Evolutionary conservation across 2,888 invertebrate genomes (phyloP).

Genomic region (Heterodera filipjevi): DNA sequence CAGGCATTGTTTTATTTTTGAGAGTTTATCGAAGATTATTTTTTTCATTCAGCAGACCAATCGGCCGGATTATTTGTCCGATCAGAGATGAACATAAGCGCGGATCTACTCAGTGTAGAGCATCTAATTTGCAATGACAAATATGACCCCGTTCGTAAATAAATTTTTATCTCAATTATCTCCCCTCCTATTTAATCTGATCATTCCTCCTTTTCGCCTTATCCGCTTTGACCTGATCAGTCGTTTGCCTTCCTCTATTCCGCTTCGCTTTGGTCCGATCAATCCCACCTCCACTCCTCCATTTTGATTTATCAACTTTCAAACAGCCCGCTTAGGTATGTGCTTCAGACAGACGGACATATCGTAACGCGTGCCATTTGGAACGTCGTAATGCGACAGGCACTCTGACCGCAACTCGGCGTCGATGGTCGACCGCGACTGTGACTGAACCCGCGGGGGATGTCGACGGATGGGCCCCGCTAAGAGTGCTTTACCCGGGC

Average conservation of each 20-base stretch:
- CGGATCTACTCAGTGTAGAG: constrained; percentile 22
- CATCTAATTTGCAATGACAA: constrained; percentile 46
- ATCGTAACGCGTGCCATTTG: constrained; percentile 54
- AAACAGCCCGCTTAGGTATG: constrained; percentile 39
- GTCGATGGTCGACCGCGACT: not conserved
- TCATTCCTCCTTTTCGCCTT: not conserved
- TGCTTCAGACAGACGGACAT: constrained; percentile 54
- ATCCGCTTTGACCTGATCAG: too few species aligned
- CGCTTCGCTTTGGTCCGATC: not conserved
- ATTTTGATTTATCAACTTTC: too few species aligned
- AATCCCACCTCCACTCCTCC: not conserved
- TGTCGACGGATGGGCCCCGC: not conserved
- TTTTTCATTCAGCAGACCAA: not conserved
- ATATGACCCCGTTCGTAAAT: constrained; percentile 57
- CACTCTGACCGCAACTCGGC: constrained; percentile 10
- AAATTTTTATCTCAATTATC: too few species aligned
- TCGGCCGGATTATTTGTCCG: not conserved
- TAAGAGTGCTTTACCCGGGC: constrained; percentile 22
- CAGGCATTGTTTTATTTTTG: not conserved
- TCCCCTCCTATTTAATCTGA: not conserved
- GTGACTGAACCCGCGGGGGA: not conserved
- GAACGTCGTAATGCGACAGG: constrained; percentile 36
- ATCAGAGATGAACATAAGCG: constrained; percentile 18
- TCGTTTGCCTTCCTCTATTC: too few species aligned
- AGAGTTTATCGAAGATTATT: not conserved